Evolutionary conservation across 2,888 invertebrate species (phyloP).

Genomic region (Eupithecia subfuscata): DNA sequence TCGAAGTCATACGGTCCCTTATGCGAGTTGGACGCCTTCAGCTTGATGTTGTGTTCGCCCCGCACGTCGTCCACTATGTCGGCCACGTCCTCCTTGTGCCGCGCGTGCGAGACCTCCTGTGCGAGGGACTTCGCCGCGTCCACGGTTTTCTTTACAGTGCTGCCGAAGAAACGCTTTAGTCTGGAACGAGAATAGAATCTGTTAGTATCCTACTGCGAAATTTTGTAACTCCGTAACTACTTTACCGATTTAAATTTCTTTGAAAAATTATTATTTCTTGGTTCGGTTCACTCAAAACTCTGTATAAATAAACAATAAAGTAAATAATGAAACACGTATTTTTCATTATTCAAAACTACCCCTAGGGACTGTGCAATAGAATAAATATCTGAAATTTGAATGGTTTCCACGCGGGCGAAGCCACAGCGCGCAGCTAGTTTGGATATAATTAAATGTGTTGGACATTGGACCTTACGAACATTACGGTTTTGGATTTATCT

Average conservation of each 20-base stretch:
- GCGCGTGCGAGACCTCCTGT: slow-evolving; percentile 93
- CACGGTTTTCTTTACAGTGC: slow-evolving; percentile 95
- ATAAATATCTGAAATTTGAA: too few relatives aligned
- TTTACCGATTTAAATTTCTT: too few relatives aligned
- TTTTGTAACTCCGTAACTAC: too few relatives aligned
- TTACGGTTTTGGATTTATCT: background rate
- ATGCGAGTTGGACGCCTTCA: slow-evolving; percentile 97
- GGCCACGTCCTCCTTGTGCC: slow-evolving; percentile 93
- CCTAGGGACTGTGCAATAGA: too few relatives aligned
- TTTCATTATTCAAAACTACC: too few relatives aligned
- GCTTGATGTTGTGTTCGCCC: slow-evolving; percentile 91
- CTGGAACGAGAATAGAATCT: slow-evolving; percentile 61
- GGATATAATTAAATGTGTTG: background rate
- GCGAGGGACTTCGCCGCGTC: slow-evolving; percentile 95
- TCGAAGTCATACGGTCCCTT: slow-evolving; percentile 98
- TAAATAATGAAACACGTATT: too few relatives aligned
- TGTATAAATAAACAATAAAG: too few relatives aligned
- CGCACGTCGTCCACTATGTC: slow-evolving; percentile 93
- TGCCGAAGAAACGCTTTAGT: slow-evolving; percentile 92
- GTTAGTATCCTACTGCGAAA: background rate
- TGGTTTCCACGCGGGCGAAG: too few relatives aligned
- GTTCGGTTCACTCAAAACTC: too few relatives aligned
- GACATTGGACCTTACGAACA: background rate
- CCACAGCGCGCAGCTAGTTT: too few relatives aligned
- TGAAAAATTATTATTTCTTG: too few relatives aligned